phyloP scores from a whole-genome alignment of 2,797 vertebrate genomes.

The Malurus leucopterus region DNA sequence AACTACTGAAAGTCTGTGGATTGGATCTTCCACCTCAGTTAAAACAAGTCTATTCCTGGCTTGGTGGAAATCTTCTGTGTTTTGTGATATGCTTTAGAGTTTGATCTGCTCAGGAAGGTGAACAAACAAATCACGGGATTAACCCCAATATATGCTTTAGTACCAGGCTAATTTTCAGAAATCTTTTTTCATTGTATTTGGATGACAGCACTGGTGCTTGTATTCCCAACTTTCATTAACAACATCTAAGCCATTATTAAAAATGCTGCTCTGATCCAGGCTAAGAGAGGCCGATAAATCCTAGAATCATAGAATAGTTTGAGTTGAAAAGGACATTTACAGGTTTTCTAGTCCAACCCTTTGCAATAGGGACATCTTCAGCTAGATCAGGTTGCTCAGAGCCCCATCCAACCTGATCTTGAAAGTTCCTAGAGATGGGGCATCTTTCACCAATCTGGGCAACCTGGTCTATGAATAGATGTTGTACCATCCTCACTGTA shows the following conservation, averaged over 20 bases:
- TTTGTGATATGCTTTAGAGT: background rate
- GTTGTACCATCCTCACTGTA: rapidly evolving
- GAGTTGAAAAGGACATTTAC: background rate
- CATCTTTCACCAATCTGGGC: background rate
- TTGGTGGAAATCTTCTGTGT: background rate
- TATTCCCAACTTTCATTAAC: background rate
- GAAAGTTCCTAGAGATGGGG: background rate
- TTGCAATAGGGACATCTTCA: background rate
- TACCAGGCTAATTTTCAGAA: background rate
- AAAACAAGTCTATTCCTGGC: background rate
- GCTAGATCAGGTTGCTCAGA: background rate
- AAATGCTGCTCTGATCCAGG: background rate
- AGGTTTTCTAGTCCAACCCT: background rate
- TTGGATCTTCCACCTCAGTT: background rate
- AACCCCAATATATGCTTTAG: background rate
- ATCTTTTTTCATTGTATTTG: background rate
- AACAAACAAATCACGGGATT: background rate
- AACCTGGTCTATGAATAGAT: background rate
- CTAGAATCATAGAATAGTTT: background rate
- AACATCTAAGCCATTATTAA: background rate
- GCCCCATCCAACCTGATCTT: rapidly evolving
- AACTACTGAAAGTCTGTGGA: background rate
- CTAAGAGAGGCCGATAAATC: background rate
- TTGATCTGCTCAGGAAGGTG: background rate
- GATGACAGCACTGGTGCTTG: background rate